Conservation (phyloP, 2,797 vertebrate genomes). For the Pygocentrus nattereri region DNA sequence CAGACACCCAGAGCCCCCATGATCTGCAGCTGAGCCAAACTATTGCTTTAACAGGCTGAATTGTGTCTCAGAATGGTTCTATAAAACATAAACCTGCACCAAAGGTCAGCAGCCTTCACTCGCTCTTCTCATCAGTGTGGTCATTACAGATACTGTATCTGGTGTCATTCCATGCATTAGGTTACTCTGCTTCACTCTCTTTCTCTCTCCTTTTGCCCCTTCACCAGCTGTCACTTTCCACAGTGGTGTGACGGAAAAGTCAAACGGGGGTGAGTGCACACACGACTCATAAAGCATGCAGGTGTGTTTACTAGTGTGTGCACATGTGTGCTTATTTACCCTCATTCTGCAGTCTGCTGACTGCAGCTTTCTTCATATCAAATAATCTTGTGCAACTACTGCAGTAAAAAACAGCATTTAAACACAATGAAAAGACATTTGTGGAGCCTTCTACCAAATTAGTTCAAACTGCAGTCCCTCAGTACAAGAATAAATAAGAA, state of each 20-base stretch:
- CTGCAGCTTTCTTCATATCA: too few species aligned
- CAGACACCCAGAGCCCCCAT: too few species aligned
- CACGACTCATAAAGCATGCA: conserved; percentile 55
- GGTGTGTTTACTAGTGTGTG: background rate
- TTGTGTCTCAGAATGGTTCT: too few species aligned
- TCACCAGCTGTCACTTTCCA: conserved; percentile 60
- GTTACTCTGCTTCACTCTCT: conserved; percentile 25
- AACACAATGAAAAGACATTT: too few species aligned
- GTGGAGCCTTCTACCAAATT: too few species aligned
- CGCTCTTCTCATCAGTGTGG: conserved; percentile 13
- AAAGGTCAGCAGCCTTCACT: conserved; percentile 7
- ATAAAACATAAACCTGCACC: background rate
- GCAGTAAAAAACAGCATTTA: too few species aligned
- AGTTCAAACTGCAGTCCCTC: too few species aligned
- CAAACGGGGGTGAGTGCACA: conserved; percentile 71
- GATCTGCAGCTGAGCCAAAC: background rate
- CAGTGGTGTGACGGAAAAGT: conserved; percentile 56
- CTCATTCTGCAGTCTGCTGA: too few species aligned
- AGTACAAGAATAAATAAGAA: too few species aligned
- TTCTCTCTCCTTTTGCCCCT: conserved; percentile 36
- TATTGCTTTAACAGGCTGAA: background rate
- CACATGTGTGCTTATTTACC: background rate
- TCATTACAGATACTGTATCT: conserved; percentile 37
- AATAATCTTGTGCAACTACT: too few species aligned
- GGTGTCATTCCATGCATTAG: conserved; percentile 47